Evolutionary conservation across 2,888 invertebrate genomes (phyloP), one percentile per base, ranked within the genome.

Genomic region (Smittia sp.): DNA sequence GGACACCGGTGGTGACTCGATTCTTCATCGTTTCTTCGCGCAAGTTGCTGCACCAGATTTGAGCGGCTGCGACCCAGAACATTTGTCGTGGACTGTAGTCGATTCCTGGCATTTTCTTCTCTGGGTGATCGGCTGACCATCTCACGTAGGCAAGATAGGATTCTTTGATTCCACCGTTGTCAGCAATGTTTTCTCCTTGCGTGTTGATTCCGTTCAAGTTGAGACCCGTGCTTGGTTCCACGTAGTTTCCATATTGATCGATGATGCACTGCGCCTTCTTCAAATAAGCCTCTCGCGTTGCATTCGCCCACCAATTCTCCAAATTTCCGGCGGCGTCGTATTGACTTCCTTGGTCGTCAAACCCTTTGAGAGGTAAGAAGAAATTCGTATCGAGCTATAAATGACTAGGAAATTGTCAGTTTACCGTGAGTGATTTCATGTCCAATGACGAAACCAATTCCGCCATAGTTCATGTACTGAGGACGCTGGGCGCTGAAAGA

Each of bases 331-430:
- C 13, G 2, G 22, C 72, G 39, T 58, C 62, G 58, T 62, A 72
- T 24, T 20, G n/a, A 39, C 76, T 70, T 22, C 91, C 89, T 81
- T 78, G 78, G 77, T 87, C 72, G 62, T 72, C 72, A 72, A 72
- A 72, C 13, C 70, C 69, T 87, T 86, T 77, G 88, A 87, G 38
- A 67, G n/a, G 11, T 22, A 41, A 39, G 1, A 13, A 2, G 75
- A 20, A n/a, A 15, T 20, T 20, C n/a, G n/a, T n/a, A n/a, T n/a
- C n/a, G n/a, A n/a, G n/a, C n/a, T n/a, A 11, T 11, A 41, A 41
- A 41, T 41, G 9, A 41, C 9, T 41, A 41, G 9, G 41, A 41
- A 41, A 13, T 41, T 11, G 13, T 41, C 13, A n/a, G n/a, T n/a
- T 25, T 27, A 0, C 77, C 78, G 52, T 78, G 78, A 1, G 77